Percentiles rank a stretch among this genome's conserved stretches.
These are phyloP conservation scores for Ceraclea dissimilis DNA, from an alignment of 2,888 invertebrate species.

Conservation along the genomic window DNA sequence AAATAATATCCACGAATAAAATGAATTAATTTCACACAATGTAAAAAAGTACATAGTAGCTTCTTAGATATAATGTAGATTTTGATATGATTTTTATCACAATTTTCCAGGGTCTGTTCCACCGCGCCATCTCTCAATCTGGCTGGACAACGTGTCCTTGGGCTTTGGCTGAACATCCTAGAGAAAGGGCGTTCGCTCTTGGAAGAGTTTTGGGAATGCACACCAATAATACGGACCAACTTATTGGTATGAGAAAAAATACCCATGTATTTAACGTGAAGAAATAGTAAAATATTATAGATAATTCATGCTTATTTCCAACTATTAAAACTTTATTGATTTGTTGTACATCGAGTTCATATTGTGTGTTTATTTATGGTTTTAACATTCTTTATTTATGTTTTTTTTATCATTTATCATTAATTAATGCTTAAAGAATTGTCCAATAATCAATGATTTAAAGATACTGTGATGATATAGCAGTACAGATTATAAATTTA, in stretches of 20 bases:
- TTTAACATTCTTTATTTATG: no score
- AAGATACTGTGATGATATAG: no score
- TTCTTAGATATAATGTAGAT: neutral
- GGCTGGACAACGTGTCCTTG: conserved; percentile 55
- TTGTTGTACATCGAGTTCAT: no score
- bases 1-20: neutral
- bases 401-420: no score
- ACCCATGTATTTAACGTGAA: no score
- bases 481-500: no score
- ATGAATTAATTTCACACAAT: neutral
- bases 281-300: no score
- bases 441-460: no score
- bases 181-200: conserved; percentile 46
- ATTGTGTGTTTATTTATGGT: no score
- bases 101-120: conserved; percentile 47
- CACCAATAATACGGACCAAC: conserved; percentile 48
- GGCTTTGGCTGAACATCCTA: conserved; percentile 49
- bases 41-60: neutral
- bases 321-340: no score
- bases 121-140: conserved; percentile 55
- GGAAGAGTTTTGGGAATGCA: conserved; percentile 53
- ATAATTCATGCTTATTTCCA: no score
- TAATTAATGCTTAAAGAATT: no score
- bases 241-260: conserved; percentile 39
- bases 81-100: neutral